phyloP scores from a whole-genome alignment of 64 coral and sea anemone genomes.

The Orbicella faveolata region DNA sequence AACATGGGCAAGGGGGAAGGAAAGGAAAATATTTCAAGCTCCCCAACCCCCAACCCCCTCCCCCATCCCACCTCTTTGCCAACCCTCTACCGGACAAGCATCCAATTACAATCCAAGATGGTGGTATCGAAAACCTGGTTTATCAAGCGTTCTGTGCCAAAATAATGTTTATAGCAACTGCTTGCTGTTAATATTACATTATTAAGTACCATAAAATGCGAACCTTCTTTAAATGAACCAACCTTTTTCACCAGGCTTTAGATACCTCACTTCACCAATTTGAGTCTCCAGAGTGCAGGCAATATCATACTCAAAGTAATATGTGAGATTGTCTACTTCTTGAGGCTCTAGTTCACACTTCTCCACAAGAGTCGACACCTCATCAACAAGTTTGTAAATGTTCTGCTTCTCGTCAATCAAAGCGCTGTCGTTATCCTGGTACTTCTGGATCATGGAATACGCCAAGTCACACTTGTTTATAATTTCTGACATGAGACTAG shows the following conservation, averaged over 20 bases:
- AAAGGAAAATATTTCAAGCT: no score
- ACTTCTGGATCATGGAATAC: slow-evolving; percentile 46
- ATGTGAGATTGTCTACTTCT: slow-evolving; percentile 55
- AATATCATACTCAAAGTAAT: slow-evolving; percentile 62
- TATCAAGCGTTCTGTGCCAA: no score
- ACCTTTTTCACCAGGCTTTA: slow-evolving; percentile 32
- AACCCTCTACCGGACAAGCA: no score
- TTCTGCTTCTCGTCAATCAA: slow-evolving; percentile 62
- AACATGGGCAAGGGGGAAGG: no score
- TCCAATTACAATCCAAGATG: no score
- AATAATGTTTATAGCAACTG: no score
- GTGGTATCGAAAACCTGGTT: no score
- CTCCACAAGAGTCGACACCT: slow-evolving; percentile 34
- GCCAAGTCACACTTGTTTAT: slow-evolving; percentile 71
- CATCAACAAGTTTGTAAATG: slow-evolving; percentile 55
- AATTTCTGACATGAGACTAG: slow-evolving; percentile 62
- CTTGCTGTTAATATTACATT: no score
- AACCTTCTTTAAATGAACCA: not conserved
- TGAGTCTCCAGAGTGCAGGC: slow-evolving; percentile 54
- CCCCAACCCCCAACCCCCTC: no score
- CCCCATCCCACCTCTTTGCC: no score
- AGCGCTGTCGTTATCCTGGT: slow-evolving; percentile 48
- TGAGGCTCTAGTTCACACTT: slow-evolving; percentile 61
- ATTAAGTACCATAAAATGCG: no score
- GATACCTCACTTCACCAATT: slow-evolving; percentile 40